Evolutionary conservation across 2,113 vertebrate species (phyloP), one percentile per base, ranked within the genome.

Genomic region (Menura novaehollandiae): DNA sequence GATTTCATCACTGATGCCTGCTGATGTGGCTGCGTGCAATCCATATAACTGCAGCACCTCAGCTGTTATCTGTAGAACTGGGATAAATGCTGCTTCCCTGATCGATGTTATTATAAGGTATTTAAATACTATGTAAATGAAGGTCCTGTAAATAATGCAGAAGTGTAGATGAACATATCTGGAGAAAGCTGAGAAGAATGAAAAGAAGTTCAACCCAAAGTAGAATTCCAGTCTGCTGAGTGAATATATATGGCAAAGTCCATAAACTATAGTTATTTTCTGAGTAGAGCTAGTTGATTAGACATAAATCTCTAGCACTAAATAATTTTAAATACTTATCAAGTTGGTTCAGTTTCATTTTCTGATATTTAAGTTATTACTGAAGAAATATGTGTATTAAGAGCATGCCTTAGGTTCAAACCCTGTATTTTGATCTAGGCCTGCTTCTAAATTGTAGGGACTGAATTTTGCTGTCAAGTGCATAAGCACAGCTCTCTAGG

Each of bases 301-400:
- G 41, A 68, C 37, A 46, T 94, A 88, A 85, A 60, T 95, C 32
- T 79, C 24, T 62, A 72, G 27, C 20, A 49, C 18, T 78, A 93
- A 85, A 95, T 96, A 5, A 82, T 79, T 79, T 78, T 4, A 96
- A 85, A 66, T 84, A 77, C 84, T 91, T 80, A 85, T 72, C 11
- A 49, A 33, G 18, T 76, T 82, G 41, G 13, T 75, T 91, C 44
- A 6, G 28, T 83, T 85, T 93, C 35, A 76, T 80, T 92, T 96
- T 79, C 46, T 49, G 71, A 49, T 1, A 1, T 79, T 78, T 74
- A 39, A 77, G 22, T 66, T 78, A 28, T 37, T 89, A 37, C 47
- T 4, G 5, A 47, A 62, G 44, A 85, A 73, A 49, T 68, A 51
- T 4, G 2, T 30, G 23, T 52, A n/a, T 15, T 26, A 30, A 62